Conservation (phyloP, 2,888 invertebrate genomes). For the Neoascia interrupta region DNA sequence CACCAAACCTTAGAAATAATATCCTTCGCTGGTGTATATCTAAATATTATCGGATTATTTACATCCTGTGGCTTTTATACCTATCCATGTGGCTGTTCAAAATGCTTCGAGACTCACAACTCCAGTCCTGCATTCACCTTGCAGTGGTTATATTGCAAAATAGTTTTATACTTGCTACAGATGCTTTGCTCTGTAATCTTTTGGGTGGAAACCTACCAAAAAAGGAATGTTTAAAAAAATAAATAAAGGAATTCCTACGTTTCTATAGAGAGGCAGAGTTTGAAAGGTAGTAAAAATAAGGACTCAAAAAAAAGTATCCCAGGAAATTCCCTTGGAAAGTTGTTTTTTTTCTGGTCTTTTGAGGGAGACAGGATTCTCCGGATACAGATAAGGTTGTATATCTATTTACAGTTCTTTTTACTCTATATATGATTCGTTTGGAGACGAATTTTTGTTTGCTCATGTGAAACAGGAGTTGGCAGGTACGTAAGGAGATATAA, state of each 20-base stretch:
- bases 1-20: slow-evolving; percentile 25
- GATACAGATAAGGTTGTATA: slow-evolving; percentile 64
- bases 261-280: slow-evolving; percentile 13
- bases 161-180: slow-evolving; percentile 41
- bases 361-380: slow-evolving; percentile 45
- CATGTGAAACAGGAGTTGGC: slow-evolving; percentile 59
- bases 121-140: slow-evolving; percentile 46
- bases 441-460: slow-evolving; percentile 42
- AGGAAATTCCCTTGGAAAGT: slow-evolving; percentile 50
- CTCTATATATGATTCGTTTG: slow-evolving; percentile 5
- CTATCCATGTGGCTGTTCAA: slow-evolving; percentile 26
- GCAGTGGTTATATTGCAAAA: slow-evolving; percentile 61
- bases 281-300: slow-evolving; percentile 17
- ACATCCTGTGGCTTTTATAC: slow-evolving; percentile 62
- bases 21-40: slow-evolving; percentile 49
- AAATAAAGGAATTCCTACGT: slow-evolving; percentile 35
- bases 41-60: slow-evolving; percentile 65
- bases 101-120: slow-evolving; percentile 14
- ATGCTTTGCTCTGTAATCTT: slow-evolving; percentile 32
- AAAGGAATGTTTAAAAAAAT: slow-evolving; percentile 10
- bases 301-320: slow-evolving; percentile 18
- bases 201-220: slow-evolving; percentile 8
- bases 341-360: slow-evolving; percentile 30
- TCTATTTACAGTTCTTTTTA: slow-evolving; percentile 23
- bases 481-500: slow-evolving; percentile 33